phyloP scores from a whole-genome alignment of 2,888 invertebrate species.

The Pyrochroa serraticornis region DNA sequence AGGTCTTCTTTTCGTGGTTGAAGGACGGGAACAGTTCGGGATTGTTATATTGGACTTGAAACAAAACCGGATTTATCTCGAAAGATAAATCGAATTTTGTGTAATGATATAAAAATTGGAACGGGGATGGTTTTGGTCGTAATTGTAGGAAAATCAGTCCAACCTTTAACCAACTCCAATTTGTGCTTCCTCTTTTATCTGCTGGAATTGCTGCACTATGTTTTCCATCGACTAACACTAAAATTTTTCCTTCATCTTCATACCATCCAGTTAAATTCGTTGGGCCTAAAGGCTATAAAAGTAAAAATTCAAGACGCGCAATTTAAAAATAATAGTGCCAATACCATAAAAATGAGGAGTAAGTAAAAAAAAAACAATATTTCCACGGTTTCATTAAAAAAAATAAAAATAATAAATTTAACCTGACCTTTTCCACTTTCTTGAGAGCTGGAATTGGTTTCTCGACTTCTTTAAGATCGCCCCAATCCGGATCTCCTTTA shows the following conservation, averaged over 20 bases:
- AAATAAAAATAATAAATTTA: constrained; percentile 19
- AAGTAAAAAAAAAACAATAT: constrained; percentile 17
- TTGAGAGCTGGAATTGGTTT: constrained; percentile 85
- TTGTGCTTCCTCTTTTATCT: constrained; percentile 66
- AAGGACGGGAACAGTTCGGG: constrained; percentile 9
- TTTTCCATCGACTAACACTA: constrained; percentile 68
- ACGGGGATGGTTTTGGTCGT: constrained; percentile 7
- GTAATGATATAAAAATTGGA: constrained; percentile 11
- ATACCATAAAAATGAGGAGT: constrained; percentile 31
- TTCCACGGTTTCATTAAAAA: background rate
- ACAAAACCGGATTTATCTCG: constrained; percentile 21
- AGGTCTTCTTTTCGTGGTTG: constrained; percentile 28
- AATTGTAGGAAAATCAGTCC: constrained; percentile 46
- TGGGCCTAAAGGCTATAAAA: constrained; percentile 60
- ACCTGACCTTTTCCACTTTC: constrained; percentile 90
- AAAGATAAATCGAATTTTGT: constrained; percentile 25
- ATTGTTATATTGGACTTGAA: constrained; percentile 22
- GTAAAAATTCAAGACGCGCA: constrained; percentile 31
- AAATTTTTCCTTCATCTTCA: constrained; percentile 61
- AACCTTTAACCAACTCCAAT: constrained; percentile 76
- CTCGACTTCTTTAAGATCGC: constrained; percentile 89
- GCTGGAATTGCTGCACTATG: constrained; percentile 69
- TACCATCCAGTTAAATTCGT: constrained; percentile 57
- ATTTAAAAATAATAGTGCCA: constrained; percentile 29
- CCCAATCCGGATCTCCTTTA: constrained; percentile 91